Evolutionary conservation across 2,888 invertebrate species (phyloP).

Genomic region (Andrena trimmerana): DNA sequence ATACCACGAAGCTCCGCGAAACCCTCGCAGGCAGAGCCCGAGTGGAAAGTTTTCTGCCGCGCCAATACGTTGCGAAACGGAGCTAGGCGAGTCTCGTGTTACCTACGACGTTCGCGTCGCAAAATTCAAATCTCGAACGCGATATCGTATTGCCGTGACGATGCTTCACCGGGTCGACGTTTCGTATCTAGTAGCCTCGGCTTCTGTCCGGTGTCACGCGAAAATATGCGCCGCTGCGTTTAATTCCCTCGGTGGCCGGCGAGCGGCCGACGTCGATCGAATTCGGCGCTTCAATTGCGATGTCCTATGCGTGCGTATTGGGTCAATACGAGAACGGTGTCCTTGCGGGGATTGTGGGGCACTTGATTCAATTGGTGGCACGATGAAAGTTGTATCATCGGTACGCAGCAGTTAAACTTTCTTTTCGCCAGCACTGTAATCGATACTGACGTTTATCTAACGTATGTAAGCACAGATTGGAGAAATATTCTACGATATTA

Average conservation of each 20-base stretch:
- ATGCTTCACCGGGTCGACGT: conserved; percentile 31
- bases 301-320: background rate
- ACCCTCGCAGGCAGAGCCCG: conserved; percentile 6
- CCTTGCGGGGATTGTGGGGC: background rate
- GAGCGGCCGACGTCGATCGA: background rate
- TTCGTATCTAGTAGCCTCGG: conserved; percentile 32
- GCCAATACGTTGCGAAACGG: conserved; percentile 49
- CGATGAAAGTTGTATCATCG: background rate
- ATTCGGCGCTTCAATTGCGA: background rate
- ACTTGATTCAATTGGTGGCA: conserved; percentile 1
- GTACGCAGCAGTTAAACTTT: too few relatives aligned
- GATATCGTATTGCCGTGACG: conserved; percentile 60
- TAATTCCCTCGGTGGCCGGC: background rate
- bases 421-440: too few relatives aligned
- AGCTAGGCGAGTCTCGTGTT: conserved; percentile 58
- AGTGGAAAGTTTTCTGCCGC: conserved; percentile 60
- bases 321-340: conserved; percentile 11
- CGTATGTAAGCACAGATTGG: too few relatives aligned
- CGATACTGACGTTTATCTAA: too few relatives aligned
- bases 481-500: too few relatives aligned
- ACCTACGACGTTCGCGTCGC: conserved; percentile 62
- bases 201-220: conserved; percentile 17
- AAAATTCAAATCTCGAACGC: conserved; percentile 59
- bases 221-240: conserved; percentile 31
- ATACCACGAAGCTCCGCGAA: conserved; percentile 8